Base-by-base conservation (phyloP, 1,140 invertebrate genomes). In the Scaptomyza pallida region DNA sequence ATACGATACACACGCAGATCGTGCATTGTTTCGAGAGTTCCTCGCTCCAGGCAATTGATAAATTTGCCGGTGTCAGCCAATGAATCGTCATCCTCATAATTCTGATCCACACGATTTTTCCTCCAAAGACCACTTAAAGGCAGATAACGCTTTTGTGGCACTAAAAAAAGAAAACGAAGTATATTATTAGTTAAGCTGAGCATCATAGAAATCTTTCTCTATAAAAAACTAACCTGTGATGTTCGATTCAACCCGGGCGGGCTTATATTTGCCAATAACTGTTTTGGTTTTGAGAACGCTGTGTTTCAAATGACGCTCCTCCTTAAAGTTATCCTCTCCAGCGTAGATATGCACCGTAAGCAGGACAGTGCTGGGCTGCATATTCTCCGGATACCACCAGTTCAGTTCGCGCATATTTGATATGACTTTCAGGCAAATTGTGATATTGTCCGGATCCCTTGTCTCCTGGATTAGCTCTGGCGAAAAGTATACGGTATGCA, bases 331-430 rank as follows among this genome's bases (percentile, higher is more conserved):
- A 19, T 65, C 56, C 3, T 40, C 1, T 0, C 21, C 3, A 15
- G 35, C 4, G 15, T 23, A 59, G 13, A 78, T 30, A 2, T 59
- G 67, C 9, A 83, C 79, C 0, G 72, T 62, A 3, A 85, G 59
- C 3, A 83, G 8, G 3, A 44, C 23, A 0, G 37, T 1, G 16
- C 59, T 65, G 1, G 79, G 79, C 15, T 52, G 23, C 5, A 47
- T 75, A 10, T 79, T 67, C 8, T 68, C 54, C 0, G 79, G 79
- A 51, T 69, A 79, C 79, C 79, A 83, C 79, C 79, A 83, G 5
- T 85, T 16, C 0, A 83, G 47, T 5, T 45, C 2, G 3, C 72
- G 60, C 15, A 19, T 30, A 0, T 12, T 33, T 0, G 79, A 79
- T 2, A 60, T 30, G 3, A 79, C 21, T n/a, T 69, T 65, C 2